Conservation (phyloP, 1,140 invertebrate genomes). For the Bombyx mori region DNA sequence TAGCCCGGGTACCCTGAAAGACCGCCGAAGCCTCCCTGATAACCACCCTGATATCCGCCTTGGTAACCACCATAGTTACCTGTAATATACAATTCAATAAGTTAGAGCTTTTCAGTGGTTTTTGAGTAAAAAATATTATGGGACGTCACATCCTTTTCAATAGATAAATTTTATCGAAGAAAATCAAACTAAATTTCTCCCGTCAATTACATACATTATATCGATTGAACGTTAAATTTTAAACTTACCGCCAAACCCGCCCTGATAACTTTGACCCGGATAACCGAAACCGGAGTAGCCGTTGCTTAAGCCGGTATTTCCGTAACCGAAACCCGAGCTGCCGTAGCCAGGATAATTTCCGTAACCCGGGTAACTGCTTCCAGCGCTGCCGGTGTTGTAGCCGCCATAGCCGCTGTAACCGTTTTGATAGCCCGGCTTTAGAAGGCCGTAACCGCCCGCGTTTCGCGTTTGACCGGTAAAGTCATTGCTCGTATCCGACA, state of each 20-base stretch:
- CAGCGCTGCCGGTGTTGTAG: slow-evolving; percentile 15
- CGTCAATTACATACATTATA: too few relatives aligned
- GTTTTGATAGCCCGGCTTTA: slow-evolving; percentile 35
- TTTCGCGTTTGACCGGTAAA: slow-evolving; percentile 21
- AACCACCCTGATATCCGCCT: slow-evolving; percentile 14
- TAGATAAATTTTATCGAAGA: too few relatives aligned
- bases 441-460: slow-evolving; percentile 40
- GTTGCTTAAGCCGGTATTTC: slow-evolving; percentile 11
- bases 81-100: slow-evolving; percentile 1
- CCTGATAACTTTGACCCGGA: slow-evolving; percentile 24
- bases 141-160: too few relatives aligned
- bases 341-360: slow-evolving; percentile 10
- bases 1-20: slow-evolving; percentile 33
- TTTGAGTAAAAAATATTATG: too few relatives aligned
- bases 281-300: slow-evolving; percentile 14
- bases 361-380: slow-evolving; percentile 6
- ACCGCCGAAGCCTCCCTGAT: slow-evolving; percentile 22
- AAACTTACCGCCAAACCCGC: slow-evolving; percentile 16
- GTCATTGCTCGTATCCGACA: slow-evolving; percentile 23
- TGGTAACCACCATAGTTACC: slow-evolving; percentile 21
- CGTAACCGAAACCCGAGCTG: slow-evolving; percentile 9
- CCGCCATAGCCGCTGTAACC: slow-evolving; percentile 27
- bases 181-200: too few relatives aligned
- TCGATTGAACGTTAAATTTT: not conserved
- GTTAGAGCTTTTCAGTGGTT: not conserved